Conservation (phyloP, 1,140 invertebrate species). For the Penaeus japonicus region DNA sequence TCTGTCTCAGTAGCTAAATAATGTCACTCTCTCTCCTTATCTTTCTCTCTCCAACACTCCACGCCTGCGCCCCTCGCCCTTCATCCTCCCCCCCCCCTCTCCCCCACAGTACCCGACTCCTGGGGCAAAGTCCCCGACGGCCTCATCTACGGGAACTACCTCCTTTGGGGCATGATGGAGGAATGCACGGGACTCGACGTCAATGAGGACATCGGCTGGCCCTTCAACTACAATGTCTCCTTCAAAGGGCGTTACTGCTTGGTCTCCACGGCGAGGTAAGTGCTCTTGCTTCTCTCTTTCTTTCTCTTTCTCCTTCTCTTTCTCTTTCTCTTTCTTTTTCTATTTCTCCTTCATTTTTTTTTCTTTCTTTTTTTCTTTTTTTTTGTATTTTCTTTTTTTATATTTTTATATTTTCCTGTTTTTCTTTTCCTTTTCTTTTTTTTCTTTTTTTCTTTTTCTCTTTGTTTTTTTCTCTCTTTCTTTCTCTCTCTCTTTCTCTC, state of each 20-base stretch:
- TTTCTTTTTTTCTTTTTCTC: too few species aligned
- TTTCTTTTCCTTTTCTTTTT: too few species aligned
- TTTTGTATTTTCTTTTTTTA: too few species aligned
- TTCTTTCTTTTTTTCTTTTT: too few species aligned
- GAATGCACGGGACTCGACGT: background rate
- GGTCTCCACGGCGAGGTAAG: background rate
- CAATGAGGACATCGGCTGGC: background rate
- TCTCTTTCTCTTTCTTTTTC: too few species aligned
- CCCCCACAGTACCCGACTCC: background rate
- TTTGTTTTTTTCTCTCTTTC: too few species aligned
- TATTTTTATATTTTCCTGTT: too few species aligned
- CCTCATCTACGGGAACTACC: conserved; percentile 6
- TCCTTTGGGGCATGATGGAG: conserved; percentile 32
- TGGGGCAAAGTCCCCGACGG: conserved; percentile 33
- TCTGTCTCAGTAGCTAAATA: too few species aligned
- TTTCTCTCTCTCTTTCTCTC: too few species aligned
- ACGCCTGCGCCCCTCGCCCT: background rate
- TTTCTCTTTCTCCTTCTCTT: background rate
- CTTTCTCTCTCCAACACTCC: background rate
- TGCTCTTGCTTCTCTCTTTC: background rate
- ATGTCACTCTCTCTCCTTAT: background rate
- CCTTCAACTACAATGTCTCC: background rate
- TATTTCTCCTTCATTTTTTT: too few species aligned
- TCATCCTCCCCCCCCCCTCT: background rate
- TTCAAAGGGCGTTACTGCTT: conserved; percentile 24